Percentiles rank a stretch among this genome's conserved stretches.
Conservation (phyloP, 2,797 vertebrate genomes). For the Dicrostonyx torquatus region DNA sequence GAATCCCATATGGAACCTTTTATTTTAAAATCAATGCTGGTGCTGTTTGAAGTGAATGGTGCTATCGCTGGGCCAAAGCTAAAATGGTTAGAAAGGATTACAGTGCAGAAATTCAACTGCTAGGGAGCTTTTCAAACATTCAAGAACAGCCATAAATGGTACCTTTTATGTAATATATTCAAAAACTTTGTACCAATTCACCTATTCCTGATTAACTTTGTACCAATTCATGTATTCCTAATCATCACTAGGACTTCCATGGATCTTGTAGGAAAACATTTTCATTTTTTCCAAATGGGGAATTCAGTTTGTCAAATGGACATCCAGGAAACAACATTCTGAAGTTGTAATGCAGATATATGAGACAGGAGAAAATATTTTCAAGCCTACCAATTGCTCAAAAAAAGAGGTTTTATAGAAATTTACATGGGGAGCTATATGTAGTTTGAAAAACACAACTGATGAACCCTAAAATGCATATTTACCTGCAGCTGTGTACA, state of each 20-base stretch:
- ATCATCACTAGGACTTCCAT: neutral
- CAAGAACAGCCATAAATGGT: neutral
- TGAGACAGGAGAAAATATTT: neutral
- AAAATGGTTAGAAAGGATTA: constrained; percentile 54
- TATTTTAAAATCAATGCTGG: constrained; percentile 77
- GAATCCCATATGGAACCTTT: constrained; percentile 58
- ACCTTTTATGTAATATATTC: neutral
- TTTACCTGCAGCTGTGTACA: neutral
- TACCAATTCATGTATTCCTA: neutral
- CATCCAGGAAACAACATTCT: neutral
- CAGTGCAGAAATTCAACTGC: constrained; percentile 53
- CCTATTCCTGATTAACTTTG: neutral
- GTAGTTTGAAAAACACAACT: neutral
- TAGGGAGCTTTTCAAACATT: constrained; percentile 33
- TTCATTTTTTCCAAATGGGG: neutral
- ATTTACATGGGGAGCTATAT: neutral
- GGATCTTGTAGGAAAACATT: neutral
- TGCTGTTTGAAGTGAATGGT: constrained; percentile 65
- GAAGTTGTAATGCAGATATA: neutral
- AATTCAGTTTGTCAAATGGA: neutral
- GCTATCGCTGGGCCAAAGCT: constrained; percentile 22
- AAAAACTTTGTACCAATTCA: neutral
- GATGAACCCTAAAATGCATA: neutral
- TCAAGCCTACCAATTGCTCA: neutral
- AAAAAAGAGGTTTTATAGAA: neutral